These are phyloP conservation scores for Tetragonula carbonaria DNA, from an alignment of 2,888 invertebrate genomes.

Conservation along the genomic window DNA sequence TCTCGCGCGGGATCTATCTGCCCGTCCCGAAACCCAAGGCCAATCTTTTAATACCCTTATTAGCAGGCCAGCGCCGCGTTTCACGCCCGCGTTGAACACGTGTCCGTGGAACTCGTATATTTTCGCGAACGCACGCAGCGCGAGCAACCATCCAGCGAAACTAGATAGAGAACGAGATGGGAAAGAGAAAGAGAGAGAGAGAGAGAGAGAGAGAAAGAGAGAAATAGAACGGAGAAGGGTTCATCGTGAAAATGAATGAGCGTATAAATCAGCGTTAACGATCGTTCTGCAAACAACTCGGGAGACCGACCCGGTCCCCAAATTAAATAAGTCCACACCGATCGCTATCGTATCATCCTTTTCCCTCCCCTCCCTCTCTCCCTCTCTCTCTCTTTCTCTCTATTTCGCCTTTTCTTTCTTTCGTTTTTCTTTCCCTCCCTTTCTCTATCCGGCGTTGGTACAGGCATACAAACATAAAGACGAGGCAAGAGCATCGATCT, in stretches of 20 bases:
- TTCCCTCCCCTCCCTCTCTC: neutral
- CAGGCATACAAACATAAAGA: slow-evolving; percentile 6
- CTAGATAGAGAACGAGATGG: neutral
- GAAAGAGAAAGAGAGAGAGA: slow-evolving; percentile 14
- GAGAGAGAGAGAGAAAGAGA: neutral
- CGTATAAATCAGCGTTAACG: slow-evolving; percentile 76
- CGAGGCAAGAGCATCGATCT: slow-evolving; percentile 54
- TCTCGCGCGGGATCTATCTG: neutral
- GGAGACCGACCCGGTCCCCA: slow-evolving; percentile 62
- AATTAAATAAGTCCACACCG: slow-evolving; percentile 72
- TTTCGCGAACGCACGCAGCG: slow-evolving; percentile 14
- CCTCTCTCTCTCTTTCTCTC: neutral
- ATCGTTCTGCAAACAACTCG: slow-evolving; percentile 71
- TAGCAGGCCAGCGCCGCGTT: slow-evolving; percentile 18
- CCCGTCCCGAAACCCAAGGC: neutral
- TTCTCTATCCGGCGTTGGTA: neutral
- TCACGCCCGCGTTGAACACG: slow-evolving; percentile 23
- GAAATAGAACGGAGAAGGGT: slow-evolving; percentile 22
- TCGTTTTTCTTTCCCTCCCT: neutral
- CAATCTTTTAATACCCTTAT: slow-evolving; percentile 29
- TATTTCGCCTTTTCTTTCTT: neutral
- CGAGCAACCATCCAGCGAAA: neutral
- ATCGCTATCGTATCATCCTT: slow-evolving; percentile 59
- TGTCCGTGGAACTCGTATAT: slow-evolving; percentile 33
- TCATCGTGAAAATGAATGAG: slow-evolving; percentile 71